Evolutionary conservation across 1,140 invertebrate genomes (phyloP), one percentile per base, ranked within the genome.

Genomic region (Cherax quadricarinatus): DNA sequence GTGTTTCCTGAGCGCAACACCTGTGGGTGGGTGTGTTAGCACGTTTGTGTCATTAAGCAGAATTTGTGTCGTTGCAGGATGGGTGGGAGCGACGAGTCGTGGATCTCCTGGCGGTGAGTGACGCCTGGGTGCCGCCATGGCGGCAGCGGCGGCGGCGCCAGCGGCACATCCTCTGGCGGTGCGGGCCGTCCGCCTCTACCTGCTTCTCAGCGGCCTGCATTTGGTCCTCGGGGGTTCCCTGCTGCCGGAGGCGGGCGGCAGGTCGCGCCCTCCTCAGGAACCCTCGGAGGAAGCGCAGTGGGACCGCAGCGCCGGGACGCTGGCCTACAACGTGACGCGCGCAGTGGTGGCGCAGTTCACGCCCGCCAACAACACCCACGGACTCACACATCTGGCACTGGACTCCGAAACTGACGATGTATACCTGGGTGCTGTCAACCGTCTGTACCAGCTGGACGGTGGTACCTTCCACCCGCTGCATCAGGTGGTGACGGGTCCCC

Each of bases 371-470:
- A 89, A 89, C 78, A 94, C 80, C n/a, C 93, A 91, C 57, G 90
- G 94, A 41, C 95, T 96, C 88, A 95, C 98, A 95, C 98, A 99
- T 95, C 96, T 99, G 93, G 97, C 98, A 48, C 97, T 99, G 84
- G 98, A 99, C 95, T 97, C 97, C 95, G 97, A 98, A 95, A 98
- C 98, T 16, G 98, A 98, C 60, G 96, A 98, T 80, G 96, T 99
- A 7, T 99, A 98, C 96, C 96, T 99, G 82, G 99, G 98, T 81
- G 98, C 97, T 60, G 98, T 99, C 14, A 99, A 99, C 96, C 96
- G 97, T 86, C 96, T 99, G 66, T 99, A 98, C 95, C 98, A 99
- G 95, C 96, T 99, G 18, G 97, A 98, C 21, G 97, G 97, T 10
- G 97, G 98, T 18, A 80, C 86, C 94, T 95, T 99, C 80, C 96